phyloP scores from a whole-genome alignment of 2,113 vertebrate species.

The Tamias sibiricus region DNA sequence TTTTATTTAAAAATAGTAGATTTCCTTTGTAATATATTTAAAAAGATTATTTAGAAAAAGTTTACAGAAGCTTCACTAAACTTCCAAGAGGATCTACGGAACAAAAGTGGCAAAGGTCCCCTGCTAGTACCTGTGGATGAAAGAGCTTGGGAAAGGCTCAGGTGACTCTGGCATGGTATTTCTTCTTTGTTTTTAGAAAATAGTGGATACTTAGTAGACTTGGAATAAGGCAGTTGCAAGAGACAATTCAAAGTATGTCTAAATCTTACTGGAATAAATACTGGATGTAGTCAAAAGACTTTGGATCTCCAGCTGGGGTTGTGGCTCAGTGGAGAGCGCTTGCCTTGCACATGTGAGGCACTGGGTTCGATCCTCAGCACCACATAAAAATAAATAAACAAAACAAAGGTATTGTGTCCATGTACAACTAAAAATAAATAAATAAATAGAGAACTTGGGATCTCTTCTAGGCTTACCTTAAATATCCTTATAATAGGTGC shows the following conservation, averaged over 20 bases:
- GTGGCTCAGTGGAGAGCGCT: too few species aligned
- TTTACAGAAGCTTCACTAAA: background rate
- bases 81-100: background rate
- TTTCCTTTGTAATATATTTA: background rate
- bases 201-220: background rate
- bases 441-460: too few species aligned
- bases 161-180: background rate
- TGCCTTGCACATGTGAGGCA: too few species aligned
- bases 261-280: background rate
- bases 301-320: background rate
- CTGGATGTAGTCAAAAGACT: background rate
- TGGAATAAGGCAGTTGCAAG: background rate
- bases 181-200: slow-evolving; percentile 28
- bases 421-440: too few species aligned
- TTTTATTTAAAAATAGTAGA: background rate
- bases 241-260: background rate
- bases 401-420: too few species aligned
- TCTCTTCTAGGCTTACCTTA: background rate
- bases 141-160: background rate
- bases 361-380: too few species aligned
- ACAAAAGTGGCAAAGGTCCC: background rate
- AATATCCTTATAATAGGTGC: background rate
- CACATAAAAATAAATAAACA: too few species aligned
- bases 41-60: background rate
- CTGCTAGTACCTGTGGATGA: background rate